Evolutionary conservation across 2,888 invertebrate species (phyloP).

Genomic region (Lordiphosa fenestrarum): DNA sequence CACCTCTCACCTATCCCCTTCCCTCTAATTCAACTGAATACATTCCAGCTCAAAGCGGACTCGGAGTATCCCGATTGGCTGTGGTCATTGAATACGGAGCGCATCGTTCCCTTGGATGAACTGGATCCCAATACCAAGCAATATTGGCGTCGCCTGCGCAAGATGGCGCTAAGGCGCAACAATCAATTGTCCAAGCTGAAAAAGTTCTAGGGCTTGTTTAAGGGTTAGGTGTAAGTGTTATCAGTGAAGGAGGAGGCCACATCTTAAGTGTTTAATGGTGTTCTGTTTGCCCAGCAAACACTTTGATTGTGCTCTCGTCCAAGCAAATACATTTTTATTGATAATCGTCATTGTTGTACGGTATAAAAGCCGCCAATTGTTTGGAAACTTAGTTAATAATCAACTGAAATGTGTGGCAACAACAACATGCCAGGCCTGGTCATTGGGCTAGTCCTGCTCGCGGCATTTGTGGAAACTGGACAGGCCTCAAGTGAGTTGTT

Average conservation of each 20-base stretch:
- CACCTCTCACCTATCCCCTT: not conserved
- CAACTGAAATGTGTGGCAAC: not conserved
- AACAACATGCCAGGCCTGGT: not conserved
- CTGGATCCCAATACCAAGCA: conserved; percentile 88
- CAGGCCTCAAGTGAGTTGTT: conserved; percentile 24
- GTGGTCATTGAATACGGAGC: conserved; percentile 87
- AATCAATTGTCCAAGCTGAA: conserved; percentile 84
- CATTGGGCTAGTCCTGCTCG: not conserved
- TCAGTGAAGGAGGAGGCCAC: conserved; percentile 15
- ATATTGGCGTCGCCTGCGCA: conserved; percentile 90
- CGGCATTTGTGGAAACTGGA: not conserved
- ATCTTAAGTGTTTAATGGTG: conserved; percentile 10
- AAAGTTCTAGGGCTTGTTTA: conserved; percentile 81
- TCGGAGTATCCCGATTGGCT: conserved; percentile 96
- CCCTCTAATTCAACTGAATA: not conserved
- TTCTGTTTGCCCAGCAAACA: conserved; percentile 51
- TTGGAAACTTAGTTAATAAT: conserved; percentile 5
- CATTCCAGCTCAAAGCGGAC: conserved; percentile 83
- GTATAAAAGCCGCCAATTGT: conserved; percentile 23
- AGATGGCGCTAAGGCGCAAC: conserved; percentile 84
- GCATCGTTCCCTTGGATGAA: conserved; percentile 85
- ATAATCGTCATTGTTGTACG: conserved; percentile 4
- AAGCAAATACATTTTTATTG: conserved; percentile 49
- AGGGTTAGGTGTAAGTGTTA: conserved; percentile 17
- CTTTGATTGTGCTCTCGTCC: conserved; percentile 19